A percentile compares a stretch with the other conserved stretches of the same genome.
phyloP scores from a whole-genome alignment of 64 coral and sea anemone genomes.

The Pachyseris speciosa region DNA sequence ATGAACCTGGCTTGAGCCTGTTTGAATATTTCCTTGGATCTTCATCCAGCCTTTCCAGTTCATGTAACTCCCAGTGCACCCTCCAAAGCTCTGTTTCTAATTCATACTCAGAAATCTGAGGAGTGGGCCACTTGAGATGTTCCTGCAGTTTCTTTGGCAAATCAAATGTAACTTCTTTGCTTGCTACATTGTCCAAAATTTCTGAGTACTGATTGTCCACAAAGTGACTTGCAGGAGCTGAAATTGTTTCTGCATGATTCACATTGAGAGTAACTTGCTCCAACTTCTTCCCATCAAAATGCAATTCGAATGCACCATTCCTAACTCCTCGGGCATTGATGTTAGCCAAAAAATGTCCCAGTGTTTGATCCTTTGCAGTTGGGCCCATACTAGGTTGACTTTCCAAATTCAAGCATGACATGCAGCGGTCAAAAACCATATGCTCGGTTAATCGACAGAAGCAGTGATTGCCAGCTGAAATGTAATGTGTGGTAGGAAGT shows the following conservation, averaged over 20 bases:
- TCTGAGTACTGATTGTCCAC: constrained; percentile 16
- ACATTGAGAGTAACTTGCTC: constrained; percentile 48
- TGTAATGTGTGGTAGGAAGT: neutral
- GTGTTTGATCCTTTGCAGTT: constrained; percentile 1
- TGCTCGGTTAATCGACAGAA: no score
- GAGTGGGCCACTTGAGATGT: constrained; percentile 29
- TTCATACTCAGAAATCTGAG: constrained; percentile 39
- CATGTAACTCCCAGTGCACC: constrained; percentile 54
- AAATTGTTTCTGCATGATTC: constrained; percentile 48
- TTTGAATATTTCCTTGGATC: constrained; percentile 58
- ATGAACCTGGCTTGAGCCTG: constrained; percentile 41
- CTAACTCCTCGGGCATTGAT: constrained; percentile 51
- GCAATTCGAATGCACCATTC: constrained; percentile 43
- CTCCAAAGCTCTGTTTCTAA: constrained; percentile 62
- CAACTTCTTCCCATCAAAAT: no score
- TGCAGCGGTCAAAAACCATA: no score
- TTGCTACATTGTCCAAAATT: constrained; percentile 50
- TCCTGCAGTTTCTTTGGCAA: constrained; percentile 32
- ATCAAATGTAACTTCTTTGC: neutral
- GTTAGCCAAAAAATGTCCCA: constrained; percentile 27
- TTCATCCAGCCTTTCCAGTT: constrained; percentile 59
- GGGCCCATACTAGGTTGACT: neutral
- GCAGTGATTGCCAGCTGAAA: constrained; percentile 5
- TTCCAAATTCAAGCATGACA: constrained; percentile 16
- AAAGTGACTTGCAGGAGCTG: constrained; percentile 45